phyloP scores from a whole-genome alignment of 2,113 vertebrate species.

The Upupa epops region DNA sequence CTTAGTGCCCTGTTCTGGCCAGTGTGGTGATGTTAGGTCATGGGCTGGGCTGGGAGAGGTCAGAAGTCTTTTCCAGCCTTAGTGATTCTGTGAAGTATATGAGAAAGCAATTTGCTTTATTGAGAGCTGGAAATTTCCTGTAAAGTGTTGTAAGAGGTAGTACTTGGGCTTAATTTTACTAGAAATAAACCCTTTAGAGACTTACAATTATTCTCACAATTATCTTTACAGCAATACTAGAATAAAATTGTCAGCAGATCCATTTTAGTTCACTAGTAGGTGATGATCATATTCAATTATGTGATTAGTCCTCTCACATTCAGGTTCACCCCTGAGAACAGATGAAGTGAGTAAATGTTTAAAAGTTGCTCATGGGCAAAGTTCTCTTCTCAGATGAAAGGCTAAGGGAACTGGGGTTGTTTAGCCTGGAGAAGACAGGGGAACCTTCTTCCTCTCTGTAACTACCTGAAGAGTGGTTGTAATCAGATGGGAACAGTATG shows the following conservation, averaged over 20 bases:
- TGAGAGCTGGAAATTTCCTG: background rate
- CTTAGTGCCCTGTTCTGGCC: too few relatives aligned
- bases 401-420: too few relatives aligned
- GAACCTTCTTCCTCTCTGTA: too few relatives aligned
- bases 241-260: constrained; percentile 8
- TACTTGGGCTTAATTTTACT: background rate
- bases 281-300: background rate
- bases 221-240: background rate
- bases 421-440: too few relatives aligned
- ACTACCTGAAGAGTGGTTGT: too few relatives aligned
- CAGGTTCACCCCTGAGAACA: background rate
- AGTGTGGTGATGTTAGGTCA: too few relatives aligned
- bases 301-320: background rate
- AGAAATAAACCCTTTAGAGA: background rate
- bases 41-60: too few relatives aligned
- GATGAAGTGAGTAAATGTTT: background rate
- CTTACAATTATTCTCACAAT: background rate
- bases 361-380: background rate
- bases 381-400: background rate
- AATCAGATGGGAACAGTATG: too few relatives aligned
- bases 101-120: background rate
- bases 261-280: background rate
- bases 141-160: background rate
- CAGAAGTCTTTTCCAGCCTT: too few relatives aligned
- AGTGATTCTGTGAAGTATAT: too few relatives aligned